phyloP scores from a whole-genome alignment of 2,113 vertebrate genomes.

The Glaucidium brasilianum region DNA sequence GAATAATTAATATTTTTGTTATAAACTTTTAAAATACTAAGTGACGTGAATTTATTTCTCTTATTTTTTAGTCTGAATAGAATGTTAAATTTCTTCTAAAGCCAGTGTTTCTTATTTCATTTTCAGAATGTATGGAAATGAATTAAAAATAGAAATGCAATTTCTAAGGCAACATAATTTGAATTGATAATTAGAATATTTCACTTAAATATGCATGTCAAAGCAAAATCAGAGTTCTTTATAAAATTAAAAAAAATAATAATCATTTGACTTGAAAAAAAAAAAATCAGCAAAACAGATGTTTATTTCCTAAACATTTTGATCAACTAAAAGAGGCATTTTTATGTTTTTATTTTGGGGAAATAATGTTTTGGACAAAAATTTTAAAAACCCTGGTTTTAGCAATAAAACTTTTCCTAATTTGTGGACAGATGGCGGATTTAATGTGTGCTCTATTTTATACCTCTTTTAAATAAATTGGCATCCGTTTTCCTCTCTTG shows the following conservation, averaged over 20 bases:
- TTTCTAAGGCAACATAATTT: background rate
- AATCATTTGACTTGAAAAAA: background rate
- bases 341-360: background rate
- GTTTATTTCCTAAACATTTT: conserved; percentile 3
- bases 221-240: background rate
- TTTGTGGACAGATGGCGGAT: background rate
- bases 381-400: background rate
- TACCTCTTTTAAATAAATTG: background rate
- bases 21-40: background rate
- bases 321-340: background rate
- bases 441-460: background rate
- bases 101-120: background rate
- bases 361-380: background rate
- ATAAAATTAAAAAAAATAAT: background rate
- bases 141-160: background rate
- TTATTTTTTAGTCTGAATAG: background rate
- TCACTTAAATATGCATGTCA: background rate
- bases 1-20: background rate
- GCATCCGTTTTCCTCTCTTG: background rate
- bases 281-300: background rate
- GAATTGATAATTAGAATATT: background rate
- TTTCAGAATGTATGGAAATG: background rate
- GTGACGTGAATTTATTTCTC: background rate
- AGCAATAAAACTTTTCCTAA: background rate
- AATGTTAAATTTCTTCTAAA: background rate